A percentile compares a stretch with the other conserved stretches of the same genome.
These are phyloP conservation scores for Musca vetustissima DNA, from an alignment of 1,140 invertebrate genomes.

Conservation along the genomic window DNA sequence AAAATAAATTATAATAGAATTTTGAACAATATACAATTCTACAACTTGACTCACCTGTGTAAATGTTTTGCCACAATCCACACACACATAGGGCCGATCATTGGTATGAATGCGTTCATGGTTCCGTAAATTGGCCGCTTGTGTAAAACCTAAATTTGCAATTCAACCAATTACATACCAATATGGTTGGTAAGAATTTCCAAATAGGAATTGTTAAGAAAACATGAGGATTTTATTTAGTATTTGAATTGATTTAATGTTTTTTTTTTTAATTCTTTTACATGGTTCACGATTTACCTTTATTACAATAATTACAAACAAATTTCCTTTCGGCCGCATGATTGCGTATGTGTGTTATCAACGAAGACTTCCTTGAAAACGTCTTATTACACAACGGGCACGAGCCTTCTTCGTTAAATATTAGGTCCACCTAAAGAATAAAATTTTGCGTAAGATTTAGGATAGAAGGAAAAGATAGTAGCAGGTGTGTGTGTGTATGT, in stretches of 20 bases:
- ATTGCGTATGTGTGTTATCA: conserved; percentile 64
- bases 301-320: conserved; percentile 63
- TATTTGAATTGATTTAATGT: not conserved
- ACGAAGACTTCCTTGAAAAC: conserved; percentile 61
- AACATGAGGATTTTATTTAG: not conserved
- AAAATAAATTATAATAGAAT: conserved; percentile 12
- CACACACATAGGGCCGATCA: conserved; percentile 63
- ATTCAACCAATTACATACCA: no score
- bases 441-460: no score
- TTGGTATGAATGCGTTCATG: conserved; percentile 65
- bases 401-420: conserved; percentile 56
- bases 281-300: conserved; percentile 57
- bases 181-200: conserved; percentile 1
- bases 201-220: not conserved
- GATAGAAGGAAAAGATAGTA: no score
- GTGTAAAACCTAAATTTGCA: conserved; percentile 59
- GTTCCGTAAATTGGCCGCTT: conserved; percentile 63
- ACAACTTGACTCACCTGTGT: conserved; percentile 58
- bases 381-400: conserved; percentile 63
- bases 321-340: conserved; percentile 63
- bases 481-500: no score
- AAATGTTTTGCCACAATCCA: conserved; percentile 63
- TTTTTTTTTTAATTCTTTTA: not conserved
- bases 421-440: conserved; percentile 47
- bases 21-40: conserved; percentile 12